A percentile compares a stretch with the other conserved stretches of the same genome.
phyloP scores from a whole-genome alignment of 2,113 vertebrate species.

The Sciurus niger region DNA sequence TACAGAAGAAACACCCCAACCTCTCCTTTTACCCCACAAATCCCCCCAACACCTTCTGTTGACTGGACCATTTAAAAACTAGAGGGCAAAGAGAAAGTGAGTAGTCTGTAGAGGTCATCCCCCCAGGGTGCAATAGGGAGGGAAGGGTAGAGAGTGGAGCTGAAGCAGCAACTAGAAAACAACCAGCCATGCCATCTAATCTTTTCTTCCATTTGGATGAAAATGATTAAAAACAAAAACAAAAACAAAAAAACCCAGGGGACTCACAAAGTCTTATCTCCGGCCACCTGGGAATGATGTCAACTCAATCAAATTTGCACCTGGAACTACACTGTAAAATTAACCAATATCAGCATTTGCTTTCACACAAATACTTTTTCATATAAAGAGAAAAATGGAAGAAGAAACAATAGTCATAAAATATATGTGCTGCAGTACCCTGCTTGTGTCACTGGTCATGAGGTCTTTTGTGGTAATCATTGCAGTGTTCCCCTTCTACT shows the following conservation, averaged over 20 bases:
- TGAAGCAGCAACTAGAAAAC: background rate
- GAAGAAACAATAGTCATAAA: background rate
- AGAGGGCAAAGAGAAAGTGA: background rate
- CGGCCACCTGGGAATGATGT: background rate
- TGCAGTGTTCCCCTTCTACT: background rate
- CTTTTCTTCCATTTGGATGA: background rate
- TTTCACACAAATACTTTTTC: background rate
- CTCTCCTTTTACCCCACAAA: background rate
- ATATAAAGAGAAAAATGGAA: background rate
- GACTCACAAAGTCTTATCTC: background rate
- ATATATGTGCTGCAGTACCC: background rate
- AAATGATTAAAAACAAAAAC: background rate
- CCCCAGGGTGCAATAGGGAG: background rate
- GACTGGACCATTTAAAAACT: background rate
- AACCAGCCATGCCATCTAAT: background rate
- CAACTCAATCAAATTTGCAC: background rate
- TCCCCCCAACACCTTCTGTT: background rate
- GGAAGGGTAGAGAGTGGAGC: background rate
- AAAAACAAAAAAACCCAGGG: background rate
- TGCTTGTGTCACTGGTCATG: background rate
- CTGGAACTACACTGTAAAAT: background rate
- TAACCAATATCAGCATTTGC: background rate
- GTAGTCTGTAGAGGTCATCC: background rate
- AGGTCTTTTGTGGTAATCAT: background rate
- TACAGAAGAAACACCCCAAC: background rate